A percentile compares a stretch with the other conserved stretches of the same genome.
phyloP scores from a whole-genome alignment of 2,797 vertebrate genomes.

The Esox masquinongy region DNA sequence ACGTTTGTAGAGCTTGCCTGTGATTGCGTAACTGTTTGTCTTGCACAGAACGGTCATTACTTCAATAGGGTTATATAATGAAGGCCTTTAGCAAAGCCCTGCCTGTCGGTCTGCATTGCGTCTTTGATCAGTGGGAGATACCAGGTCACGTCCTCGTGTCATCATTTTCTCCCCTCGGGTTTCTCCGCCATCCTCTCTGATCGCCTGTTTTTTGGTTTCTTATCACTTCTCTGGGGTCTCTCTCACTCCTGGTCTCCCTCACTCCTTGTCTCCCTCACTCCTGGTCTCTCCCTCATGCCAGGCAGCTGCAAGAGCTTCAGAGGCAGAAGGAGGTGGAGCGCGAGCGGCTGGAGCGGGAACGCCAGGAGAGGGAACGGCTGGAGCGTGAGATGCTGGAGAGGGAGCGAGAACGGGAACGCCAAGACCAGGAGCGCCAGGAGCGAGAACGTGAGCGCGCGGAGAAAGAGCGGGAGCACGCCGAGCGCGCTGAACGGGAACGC shows the following conservation, averaged over 20 bases:
- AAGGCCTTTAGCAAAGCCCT: neutral
- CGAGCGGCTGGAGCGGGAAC: constrained; percentile 76
- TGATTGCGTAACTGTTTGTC: constrained; percentile 36
- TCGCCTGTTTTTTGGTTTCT: neutral
- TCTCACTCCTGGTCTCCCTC: neutral
- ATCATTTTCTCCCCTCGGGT: neutral
- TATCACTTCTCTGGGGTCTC: neutral
- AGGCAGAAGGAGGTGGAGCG: constrained; percentile 81
- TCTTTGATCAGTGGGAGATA: neutral
- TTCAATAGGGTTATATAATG: constrained; percentile 49
- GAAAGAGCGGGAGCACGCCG: constrained; percentile 75
- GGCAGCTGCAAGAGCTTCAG: constrained; percentile 86
- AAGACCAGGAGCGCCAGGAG: constrained; percentile 73
- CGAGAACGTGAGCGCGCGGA: constrained; percentile 72
- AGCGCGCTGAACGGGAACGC: constrained; percentile 56
- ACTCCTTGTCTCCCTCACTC: neutral
- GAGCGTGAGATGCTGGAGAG: constrained; percentile 67
- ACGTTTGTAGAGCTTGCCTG: constrained; percentile 14
- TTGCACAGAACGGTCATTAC: constrained; percentile 33
- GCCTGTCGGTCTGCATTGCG: constrained; percentile 1
- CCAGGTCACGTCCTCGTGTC: neutral
- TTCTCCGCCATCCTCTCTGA: neutral
- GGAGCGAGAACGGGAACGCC: constrained; percentile 72
- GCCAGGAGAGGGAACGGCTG: constrained; percentile 74
- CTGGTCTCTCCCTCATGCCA: constrained; percentile 48